Evolutionary conservation across 2,113 vertebrate species (phyloP).

Genomic region (Glareola pratincola): DNA sequence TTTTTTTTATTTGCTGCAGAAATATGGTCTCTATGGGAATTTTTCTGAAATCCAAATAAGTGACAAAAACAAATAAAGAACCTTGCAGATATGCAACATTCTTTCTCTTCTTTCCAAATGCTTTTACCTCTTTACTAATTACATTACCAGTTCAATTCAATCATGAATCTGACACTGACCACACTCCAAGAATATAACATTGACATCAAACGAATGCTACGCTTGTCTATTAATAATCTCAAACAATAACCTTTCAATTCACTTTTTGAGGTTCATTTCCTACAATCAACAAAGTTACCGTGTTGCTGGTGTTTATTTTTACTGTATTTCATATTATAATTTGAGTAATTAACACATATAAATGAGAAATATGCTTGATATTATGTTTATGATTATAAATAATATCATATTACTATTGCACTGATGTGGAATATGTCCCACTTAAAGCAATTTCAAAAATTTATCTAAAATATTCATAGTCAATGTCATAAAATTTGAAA

Average conservation of each 20-base stretch:
- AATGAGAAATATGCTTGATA: neutral
- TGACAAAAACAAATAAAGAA: neutral
- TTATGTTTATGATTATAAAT: neutral
- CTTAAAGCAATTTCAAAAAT: neutral
- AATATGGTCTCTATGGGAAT: neutral
- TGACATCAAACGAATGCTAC: neutral
- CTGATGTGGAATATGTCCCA: neutral
- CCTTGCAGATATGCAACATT: neutral
- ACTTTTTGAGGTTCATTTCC: neutral
- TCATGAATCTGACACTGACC: neutral
- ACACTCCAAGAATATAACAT: neutral
- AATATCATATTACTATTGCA: neutral
- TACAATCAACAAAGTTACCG: neutral
- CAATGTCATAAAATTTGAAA: neutral
- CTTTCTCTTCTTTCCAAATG: neutral
- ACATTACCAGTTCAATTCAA: neutral
- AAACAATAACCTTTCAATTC: neutral
- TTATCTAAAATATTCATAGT: neutral
- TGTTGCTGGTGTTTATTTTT: neutral
- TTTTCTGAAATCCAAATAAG: neutral
- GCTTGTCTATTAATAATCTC: neutral
- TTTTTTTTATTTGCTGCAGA: neutral
- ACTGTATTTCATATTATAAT: neutral
- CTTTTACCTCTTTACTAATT: neutral
- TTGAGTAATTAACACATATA: neutral